Conservation (phyloP, 2,888 invertebrate genomes). For the Tanytarsus gracilentus region DNA sequence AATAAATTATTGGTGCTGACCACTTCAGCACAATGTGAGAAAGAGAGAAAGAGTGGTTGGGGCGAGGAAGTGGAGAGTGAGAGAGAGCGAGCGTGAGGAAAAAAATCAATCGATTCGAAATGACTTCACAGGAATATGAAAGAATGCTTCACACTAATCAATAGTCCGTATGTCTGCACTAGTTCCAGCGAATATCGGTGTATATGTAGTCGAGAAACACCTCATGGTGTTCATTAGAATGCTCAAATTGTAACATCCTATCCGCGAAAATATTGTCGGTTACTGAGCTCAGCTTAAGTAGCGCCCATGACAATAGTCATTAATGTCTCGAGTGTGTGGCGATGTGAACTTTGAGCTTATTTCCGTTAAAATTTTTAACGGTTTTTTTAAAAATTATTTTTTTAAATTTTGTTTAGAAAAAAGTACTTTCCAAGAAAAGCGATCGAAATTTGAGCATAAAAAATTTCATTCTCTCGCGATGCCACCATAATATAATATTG, state of each 20-base stretch:
- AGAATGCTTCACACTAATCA: conserved; percentile 22
- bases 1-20: conserved; percentile 29
- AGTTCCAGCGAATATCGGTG: no score
- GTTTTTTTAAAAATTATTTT: no score
- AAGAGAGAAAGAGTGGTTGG: neutral
- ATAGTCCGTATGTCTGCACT: no score
- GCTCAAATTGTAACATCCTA: conserved; percentile 18
- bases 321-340: no score
- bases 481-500: conserved; percentile 13
- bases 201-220: no score
- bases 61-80: neutral
- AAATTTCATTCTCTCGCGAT: no score
- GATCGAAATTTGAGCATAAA: no score
- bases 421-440: no score
- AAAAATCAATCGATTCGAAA: conserved; percentile 24
- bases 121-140: conserved; percentile 24
- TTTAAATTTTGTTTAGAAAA: no score
- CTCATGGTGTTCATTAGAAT: conserved; percentile 23
- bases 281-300: neutral
- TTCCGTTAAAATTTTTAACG: no score
- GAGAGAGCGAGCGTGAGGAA: conserved; percentile 21
- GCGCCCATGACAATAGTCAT: conserved; percentile 23
- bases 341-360: no score
- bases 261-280: conserved; percentile 11
- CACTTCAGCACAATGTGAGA: conserved; percentile 16